Base-by-base conservation (phyloP, 1,140 invertebrate species). In the Saxidomus purpurata region DNA sequence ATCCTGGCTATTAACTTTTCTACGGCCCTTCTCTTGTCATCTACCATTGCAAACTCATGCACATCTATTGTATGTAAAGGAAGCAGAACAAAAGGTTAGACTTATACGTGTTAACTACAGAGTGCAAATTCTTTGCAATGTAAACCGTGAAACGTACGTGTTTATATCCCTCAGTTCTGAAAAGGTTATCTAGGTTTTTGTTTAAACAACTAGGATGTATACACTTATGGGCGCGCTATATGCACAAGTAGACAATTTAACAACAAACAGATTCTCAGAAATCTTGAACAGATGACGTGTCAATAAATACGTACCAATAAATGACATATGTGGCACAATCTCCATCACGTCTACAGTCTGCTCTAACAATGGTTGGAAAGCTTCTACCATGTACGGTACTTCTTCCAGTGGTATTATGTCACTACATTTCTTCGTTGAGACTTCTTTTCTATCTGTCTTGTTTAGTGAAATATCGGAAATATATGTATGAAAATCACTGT, bases 301-400 rank as follows among this genome's bases (percentile, higher is more conserved):
- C n/a, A n/a, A n/a, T n/a, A 43, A 43, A 9, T 31, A 71, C 34
- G 47, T 79, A 79, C 76, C 43, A 17, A 79, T 28, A 34, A 49
- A 79, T 1, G 76, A 28, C 40, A 79, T 28, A 25, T 79, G 34
- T 2, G 47, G 40, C 19, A 79, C 4, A n/a, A 79, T 22, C 31
- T 79, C 76, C 11, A 28, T 31, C 28, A 79, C 49, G n/a, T 52
- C n/a, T 9, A 79, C 17, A 2, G 76, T 79, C 6, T 55, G 40
- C 19, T 79, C 76, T 15, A 79, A 19, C 49, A 79, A 13, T 19
- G 76, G 76, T 79, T 79, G 76, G 43, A 79, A 79, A 28, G 76
- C 76, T 28, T 79, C 76, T 25, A 83, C 59, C 61, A 83, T 63
- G 34, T 67, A 83, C 6, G 49, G 36, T 11, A 83, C 55, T 8